A percentile compares a stretch with the other conserved stretches of the same genome.
phyloP scores from a whole-genome alignment of 1,140 invertebrate species.

The Ylistrum balloti region DNA sequence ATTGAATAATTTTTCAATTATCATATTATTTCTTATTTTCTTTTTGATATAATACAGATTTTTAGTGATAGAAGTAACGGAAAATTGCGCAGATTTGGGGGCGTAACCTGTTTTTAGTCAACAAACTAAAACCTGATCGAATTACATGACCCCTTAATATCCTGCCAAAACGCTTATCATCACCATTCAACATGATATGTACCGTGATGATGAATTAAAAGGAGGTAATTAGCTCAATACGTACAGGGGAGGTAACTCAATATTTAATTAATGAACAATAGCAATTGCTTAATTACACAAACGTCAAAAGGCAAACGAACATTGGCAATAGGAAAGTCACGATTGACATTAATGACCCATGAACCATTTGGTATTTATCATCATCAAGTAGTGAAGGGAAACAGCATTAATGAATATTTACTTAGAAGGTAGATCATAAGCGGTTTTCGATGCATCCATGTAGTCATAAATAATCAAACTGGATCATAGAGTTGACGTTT shows the following conservation, averaged over 20 bases:
- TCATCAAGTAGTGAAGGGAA: neutral
- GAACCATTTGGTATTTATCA: neutral
- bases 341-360: neutral
- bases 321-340: neutral
- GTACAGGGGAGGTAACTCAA: neutral
- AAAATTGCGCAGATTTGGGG: no score
- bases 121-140: neutral
- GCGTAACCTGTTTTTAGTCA: neutral
- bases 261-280: conserved; percentile 17
- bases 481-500: neutral
- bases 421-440: conserved; percentile 11
- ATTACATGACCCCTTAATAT: neutral
- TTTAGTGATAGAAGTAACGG: no score
- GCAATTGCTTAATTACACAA: neutral
- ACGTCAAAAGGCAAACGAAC: neutral
- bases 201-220: neutral
- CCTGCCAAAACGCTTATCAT: neutral
- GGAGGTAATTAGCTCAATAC: neutral
- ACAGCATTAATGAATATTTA: neutral
- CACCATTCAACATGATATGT: neutral
- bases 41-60: no score
- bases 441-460: neutral
- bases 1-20: no score
- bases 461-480: neutral
- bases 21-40: no score